phyloP scores from a whole-genome alignment of 2,113 vertebrate genomes.

The Oceanodroma tethys region DNA sequence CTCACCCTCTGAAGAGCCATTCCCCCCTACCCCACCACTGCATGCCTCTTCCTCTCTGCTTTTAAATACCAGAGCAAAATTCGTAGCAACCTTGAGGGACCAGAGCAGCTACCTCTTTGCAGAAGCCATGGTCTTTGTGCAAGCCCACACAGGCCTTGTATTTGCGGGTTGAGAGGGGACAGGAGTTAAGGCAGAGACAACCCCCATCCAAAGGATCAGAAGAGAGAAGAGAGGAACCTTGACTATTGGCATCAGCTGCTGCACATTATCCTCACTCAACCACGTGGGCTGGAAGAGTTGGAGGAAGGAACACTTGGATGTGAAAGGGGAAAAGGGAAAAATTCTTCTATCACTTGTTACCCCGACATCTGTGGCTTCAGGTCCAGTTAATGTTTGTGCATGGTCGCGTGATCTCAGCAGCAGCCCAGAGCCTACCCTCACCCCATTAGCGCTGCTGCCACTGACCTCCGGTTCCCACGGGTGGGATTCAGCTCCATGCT shows the following conservation, averaged over 20 bases:
- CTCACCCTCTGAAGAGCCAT: background rate
- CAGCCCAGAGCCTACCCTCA: background rate
- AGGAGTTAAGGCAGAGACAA: background rate
- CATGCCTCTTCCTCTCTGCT: background rate
- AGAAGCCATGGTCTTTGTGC: background rate
- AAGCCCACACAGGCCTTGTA: background rate
- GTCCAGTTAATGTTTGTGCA: background rate
- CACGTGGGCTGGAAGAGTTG: fast-evolving
- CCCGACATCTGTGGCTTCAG: background rate
- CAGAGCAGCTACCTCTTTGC: background rate
- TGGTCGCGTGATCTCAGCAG: fast-evolving
- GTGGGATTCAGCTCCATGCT: background rate
- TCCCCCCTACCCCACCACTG: too few relatives aligned
- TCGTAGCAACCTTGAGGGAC: background rate
- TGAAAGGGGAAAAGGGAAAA: background rate
- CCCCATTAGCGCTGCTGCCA: fast-evolving
- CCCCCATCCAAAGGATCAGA: background rate
- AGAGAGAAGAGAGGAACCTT: background rate
- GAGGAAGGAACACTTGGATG: background rate
- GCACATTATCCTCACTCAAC: background rate
- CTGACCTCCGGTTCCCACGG: fast-evolving
- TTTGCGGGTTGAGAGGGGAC: background rate
- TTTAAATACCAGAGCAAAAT: background rate
- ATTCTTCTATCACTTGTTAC: background rate
- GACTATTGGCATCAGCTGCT: background rate